Base-by-base conservation (phyloP, 2,888 invertebrate species). In the Brachypterus glaber region DNA sequence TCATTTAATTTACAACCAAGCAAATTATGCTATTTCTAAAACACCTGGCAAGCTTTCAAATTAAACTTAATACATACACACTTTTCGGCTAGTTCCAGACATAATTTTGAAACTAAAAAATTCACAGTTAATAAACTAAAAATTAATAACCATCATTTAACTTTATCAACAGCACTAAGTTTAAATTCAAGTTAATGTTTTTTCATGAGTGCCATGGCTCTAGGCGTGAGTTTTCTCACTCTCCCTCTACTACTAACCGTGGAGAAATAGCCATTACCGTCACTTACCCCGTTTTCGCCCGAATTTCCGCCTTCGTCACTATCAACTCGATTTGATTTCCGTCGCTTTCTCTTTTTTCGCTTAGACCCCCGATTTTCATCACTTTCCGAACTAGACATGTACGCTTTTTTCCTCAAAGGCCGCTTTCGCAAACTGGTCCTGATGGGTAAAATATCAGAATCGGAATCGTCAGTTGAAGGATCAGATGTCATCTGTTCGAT, bases 231-330 rank as follows among this genome's bases (percentile, higher is more conserved):
- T 63, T 82, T 84, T 35, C 91, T 74, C 38, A 91, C 77, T 27
- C 91, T 74, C 2, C 92, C 91, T 35, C 91, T 74, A 52, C 88
- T 89, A 59, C 84, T 85, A 18, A 82, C 75, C 26, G 62, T 64
- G 11, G 63, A 62, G 41, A 64, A 49, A 37, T 50, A 55, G 12
- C 45, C n/a, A n/a, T n/a, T n/a, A 60, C 66, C 64, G 31, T 59
- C 62, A 37, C 64, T 63, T 31, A 55, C 50, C 21, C 58, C 15
- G 63, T 56, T 45, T 64, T 67, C 7, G 53, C 50, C n/a, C n/a
- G n/a, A n/a, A n/a, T n/a, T n/a, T n/a, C n/a, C n/a, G n/a, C n/a
- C n/a, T n/a, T 13, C 46, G 50, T 37, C 58, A 51, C 26, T 57
- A 48, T n/a, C 53, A 45, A 43, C 26, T 49, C 50, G 12, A 40